Evolutionary conservation across 2,113 vertebrate genomes (phyloP).

Genomic region (Scalopus aquaticus): DNA sequence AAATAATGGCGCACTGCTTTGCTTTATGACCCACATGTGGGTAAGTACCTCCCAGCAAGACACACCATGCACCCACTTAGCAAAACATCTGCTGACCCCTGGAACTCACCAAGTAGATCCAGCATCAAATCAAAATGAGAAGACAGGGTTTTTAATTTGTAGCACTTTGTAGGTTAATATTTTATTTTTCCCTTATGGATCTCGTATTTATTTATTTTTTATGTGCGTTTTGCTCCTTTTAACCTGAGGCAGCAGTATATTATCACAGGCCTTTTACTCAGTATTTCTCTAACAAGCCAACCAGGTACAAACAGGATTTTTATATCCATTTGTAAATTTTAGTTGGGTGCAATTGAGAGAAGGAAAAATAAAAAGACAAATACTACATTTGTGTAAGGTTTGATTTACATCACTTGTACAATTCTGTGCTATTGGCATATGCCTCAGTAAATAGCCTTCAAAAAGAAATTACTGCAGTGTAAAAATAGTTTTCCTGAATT

Average conservation of each 20-base stretch:
- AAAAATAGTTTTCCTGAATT: constrained; percentile 70
- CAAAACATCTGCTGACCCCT: constrained; percentile 13
- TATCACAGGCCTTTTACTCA: constrained; percentile 44
- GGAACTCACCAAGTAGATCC: background rate
- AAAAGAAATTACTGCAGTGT: constrained; percentile 62
- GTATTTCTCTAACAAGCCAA: constrained; percentile 58
- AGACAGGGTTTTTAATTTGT: background rate
- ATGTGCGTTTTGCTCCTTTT: constrained; percentile 54
- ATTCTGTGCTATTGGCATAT: constrained; percentile 21
- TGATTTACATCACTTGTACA: constrained; percentile 27
- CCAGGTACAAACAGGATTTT: constrained; percentile 56
- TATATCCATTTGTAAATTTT: constrained; percentile 59
- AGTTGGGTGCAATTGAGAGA: constrained; percentile 43
- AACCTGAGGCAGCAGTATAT: constrained; percentile 59
- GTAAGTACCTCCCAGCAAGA: background rate
- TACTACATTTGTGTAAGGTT: constrained; percentile 48
- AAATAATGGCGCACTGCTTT: background rate
- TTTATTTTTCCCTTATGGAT: constrained; percentile 53
- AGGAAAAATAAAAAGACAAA: constrained; percentile 69
- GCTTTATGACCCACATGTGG: background rate
- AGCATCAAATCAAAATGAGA: background rate
- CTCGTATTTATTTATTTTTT: constrained; percentile 33
- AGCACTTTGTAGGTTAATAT: constrained; percentile 21
- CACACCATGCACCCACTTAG: background rate
- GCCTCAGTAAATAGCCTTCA: constrained; percentile 70